Evolutionary conservation across 2,797 vertebrate genomes (phyloP).

Genomic region (Falco biarmicus): DNA sequence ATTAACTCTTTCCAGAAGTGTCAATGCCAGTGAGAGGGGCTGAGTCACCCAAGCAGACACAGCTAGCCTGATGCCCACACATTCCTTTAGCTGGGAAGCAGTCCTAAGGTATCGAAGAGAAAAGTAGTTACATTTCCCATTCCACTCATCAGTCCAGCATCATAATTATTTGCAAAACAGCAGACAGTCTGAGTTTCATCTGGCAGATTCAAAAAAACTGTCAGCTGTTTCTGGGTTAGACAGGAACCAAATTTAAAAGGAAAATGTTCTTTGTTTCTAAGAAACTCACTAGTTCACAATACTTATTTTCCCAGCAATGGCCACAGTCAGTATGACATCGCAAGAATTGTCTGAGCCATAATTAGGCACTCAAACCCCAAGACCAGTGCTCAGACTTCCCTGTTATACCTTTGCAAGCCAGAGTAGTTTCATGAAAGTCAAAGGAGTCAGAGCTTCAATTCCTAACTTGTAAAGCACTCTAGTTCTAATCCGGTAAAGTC

Average conservation of each 20-base stretch:
- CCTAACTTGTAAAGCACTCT: not conserved
- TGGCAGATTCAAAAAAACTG: not conserved
- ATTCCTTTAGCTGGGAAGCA: not conserved
- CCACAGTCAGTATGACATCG: not conserved
- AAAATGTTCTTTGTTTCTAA: not conserved
- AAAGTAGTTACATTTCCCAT: not conserved
- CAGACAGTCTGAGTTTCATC: not conserved
- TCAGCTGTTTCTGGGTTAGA: not conserved
- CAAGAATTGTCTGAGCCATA: not conserved
- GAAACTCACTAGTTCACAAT: not conserved
- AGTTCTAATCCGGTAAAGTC: not conserved
- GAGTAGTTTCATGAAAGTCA: not conserved
- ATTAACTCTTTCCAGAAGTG: conserved; percentile 30
- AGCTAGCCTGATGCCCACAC: not conserved
- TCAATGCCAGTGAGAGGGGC: not conserved
- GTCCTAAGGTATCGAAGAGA: not conserved
- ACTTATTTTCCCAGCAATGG: not conserved
- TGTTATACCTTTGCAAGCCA: not conserved
- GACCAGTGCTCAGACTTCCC: not conserved
- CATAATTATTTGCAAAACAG: not conserved
- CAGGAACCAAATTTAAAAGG: not conserved
- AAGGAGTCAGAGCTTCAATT: not conserved
- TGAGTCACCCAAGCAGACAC: not conserved
- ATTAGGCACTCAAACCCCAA: not conserved
- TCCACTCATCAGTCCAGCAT: not conserved